Evolutionary conservation across 2,113 vertebrate species (phyloP).

Genomic region (Prinia subflava): DNA sequence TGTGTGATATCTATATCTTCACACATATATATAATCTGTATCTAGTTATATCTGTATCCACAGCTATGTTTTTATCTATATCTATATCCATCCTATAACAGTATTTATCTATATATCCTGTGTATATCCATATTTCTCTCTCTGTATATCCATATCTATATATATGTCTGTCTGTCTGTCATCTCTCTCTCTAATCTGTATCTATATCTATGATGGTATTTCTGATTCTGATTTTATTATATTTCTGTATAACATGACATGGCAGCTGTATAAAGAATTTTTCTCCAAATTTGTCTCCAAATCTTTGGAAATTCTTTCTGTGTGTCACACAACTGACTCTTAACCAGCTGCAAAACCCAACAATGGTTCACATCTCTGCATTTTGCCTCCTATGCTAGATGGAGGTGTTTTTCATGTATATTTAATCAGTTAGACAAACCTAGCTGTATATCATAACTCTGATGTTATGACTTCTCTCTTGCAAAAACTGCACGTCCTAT

Average conservation of each 20-base stretch:
- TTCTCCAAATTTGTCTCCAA: rapidly evolving
- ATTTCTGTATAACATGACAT: no score
- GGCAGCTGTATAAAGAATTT: not conserved
- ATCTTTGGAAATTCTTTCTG: not conserved
- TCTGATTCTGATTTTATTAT: not conserved
- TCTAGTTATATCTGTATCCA: not conserved
- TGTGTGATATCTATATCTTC: not conserved
- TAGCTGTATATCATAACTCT: not conserved
- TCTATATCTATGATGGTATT: not conserved
- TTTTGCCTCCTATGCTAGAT: not conserved
- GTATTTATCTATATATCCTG: not conserved
- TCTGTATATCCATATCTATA: not conserved
- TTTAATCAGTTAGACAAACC: not conserved
- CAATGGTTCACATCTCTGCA: not conserved
- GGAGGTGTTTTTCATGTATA: not conserved
- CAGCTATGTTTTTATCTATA: no score
- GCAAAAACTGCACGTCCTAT: not conserved
- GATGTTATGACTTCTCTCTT: not conserved
- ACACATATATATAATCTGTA: not conserved
- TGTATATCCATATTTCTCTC: not conserved
- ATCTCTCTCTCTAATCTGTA: not conserved
- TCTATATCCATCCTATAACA: no score
- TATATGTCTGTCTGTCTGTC: not conserved
- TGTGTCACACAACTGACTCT: no score
- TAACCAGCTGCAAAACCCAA: not conserved